Evolutionary conservation across 2,888 invertebrate species (phyloP), one percentile per base, ranked within the genome.

Genomic region (Torymus texanus): DNA sequence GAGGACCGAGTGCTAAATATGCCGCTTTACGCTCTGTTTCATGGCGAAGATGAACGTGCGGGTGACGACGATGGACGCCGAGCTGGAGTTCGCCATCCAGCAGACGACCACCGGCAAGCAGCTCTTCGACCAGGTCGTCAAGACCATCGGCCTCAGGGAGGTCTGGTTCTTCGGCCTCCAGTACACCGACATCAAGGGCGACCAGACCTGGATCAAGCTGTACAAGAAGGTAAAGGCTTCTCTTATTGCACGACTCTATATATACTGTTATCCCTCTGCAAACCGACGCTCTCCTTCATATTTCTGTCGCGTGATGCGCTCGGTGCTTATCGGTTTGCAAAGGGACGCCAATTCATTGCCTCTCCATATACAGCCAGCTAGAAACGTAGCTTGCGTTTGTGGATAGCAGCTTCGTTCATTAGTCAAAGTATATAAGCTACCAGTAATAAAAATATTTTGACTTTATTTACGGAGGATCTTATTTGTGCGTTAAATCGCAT

Each of bases 51-150:
- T 99, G 94, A 99, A 99, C 94, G 99, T 99, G 91, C 96, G 99
- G 92, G 99, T 99, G 93, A 98, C 98, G 92, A 99, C 99, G 91
- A 99, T 99, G 98, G 99, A 99, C 94, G 99, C 99, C 92, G 99
- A 99, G 94, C 94, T 99, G 95, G 99, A 99, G 94, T 99, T 99
- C 94, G 98, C 98, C 92, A 99, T 99, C 94, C 99, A 99, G 94
- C 97, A 97, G 91, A 98, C 97, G 90, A 99, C 99, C 88, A 98
- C 99, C 86, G 99, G 99, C 90, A 99, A 99, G 92, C 99, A 99
- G 92, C 94, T 99, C 83, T 99, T 99, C 92, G 99, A 99, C 92
- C 99, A 99, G 93, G 99, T 99, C 88, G 99, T 99, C 87, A 99
- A 99, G 93, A 99, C 99, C 86, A 98, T 99, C 90, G 99, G 99